Conservation (phyloP, 2,888 invertebrate species). For the Andrena minutula region DNA sequence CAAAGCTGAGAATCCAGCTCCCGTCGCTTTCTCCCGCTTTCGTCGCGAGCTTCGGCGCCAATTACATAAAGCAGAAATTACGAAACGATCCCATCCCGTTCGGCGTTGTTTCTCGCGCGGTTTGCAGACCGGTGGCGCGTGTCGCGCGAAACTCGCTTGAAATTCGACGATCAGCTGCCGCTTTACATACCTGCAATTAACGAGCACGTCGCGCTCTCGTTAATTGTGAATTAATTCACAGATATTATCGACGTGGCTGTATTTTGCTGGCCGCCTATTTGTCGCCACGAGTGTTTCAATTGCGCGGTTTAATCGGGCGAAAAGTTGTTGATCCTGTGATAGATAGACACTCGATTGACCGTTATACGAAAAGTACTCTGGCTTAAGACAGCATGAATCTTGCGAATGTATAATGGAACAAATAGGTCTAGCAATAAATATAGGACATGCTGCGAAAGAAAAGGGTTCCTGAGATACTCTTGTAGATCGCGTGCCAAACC, state of each 20-base stretch:
- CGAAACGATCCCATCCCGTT: constrained; percentile 29
- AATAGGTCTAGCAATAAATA: too few species aligned
- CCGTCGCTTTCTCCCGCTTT: constrained; percentile 48
- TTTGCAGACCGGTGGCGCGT: neutral
- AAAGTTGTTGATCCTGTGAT: too few species aligned
- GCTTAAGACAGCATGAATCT: too few species aligned
- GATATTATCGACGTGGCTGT: neutral
- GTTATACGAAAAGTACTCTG: too few species aligned
- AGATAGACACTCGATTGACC: too few species aligned
- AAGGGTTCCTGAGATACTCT: too few species aligned
- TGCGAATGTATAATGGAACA: too few species aligned
- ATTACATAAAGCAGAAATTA: constrained; percentile 53
- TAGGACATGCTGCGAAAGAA: too few species aligned
- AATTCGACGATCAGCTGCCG: constrained; percentile 5
- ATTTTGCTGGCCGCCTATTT: neutral
- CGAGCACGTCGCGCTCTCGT: neutral
- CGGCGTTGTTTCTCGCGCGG: constrained; percentile 25
- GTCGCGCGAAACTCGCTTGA: neutral
- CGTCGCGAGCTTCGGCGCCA: constrained; percentile 44
- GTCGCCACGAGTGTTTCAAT: too few species aligned
- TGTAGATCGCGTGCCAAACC: too few species aligned
- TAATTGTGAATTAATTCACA: neutral
- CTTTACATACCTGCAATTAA: neutral
- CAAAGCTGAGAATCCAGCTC: neutral
- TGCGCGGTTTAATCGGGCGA: too few species aligned